Base-by-base conservation (phyloP, 2,113 vertebrate species). In the Coracopsis vasa region DNA sequence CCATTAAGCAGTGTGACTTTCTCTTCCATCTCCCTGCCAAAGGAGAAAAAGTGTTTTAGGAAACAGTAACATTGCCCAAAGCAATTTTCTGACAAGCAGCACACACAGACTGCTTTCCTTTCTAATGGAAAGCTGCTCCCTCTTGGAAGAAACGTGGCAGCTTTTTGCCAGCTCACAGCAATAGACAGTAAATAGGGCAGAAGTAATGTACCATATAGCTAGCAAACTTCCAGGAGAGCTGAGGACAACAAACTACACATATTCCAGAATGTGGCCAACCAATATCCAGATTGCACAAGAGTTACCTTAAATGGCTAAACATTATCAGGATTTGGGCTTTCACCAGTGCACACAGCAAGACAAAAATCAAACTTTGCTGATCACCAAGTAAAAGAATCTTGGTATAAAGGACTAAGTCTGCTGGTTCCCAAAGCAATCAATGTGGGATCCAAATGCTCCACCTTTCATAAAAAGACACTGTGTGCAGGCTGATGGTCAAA, bases 1-100 rank as follows among this genome's bases (percentile, higher is more conserved):
- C 98, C 99, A 96, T 99, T 99, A 90, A 99, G 98, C 86, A 99
- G 96, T 7, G 96, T 98, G 82, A 99, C 99, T 96, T 98, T 99
- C 86, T 99, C 99, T 72, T 99, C 99, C 97, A 99, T 98, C 93
- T 99, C 98, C 94, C 99, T 99, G 96, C 61, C 96, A 96, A 96
- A 82, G 88, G 88, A 96, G 54, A 96, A 82, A 97, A 93, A 90
- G 18, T 42, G 70, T 82, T 95, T 92, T 83, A 88, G 74, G 81
- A 91, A 94, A 84, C 33, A 91, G 64, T 24, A 88, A 65, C 67
- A 90, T 44, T 8, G 4, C 62, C 67, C 83, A 83, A 81, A 67
- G 53, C 66, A 71, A 90, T 95, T 88, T 83, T 88, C 66, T 86
- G 92, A 87, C 71, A 80, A 81, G 45, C 24, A 82, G 79, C 77